These are phyloP conservation scores for Omphaloscelis lunosa DNA, from an alignment of 2,888 invertebrate genomes.

Conservation along the genomic window DNA sequence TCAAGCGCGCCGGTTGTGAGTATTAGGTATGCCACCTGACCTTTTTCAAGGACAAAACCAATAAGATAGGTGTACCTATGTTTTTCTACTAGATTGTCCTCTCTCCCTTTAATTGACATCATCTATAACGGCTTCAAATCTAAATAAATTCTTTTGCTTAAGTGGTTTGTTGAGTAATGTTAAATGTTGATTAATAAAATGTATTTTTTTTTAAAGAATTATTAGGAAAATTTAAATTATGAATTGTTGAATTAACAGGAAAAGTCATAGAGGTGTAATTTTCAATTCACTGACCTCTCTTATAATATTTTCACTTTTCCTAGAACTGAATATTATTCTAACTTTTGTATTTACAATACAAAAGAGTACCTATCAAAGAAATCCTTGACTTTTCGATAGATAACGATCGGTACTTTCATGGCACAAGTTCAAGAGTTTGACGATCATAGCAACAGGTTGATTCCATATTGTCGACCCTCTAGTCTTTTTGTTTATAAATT, in stretches of 20 bases:
- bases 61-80: neutral
- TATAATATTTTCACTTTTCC: neutral
- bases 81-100: neutral
- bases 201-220: too few species aligned
- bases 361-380: constrained; percentile 10
- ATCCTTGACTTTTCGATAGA: constrained; percentile 4
- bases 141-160: neutral
- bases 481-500: neutral
- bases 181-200: neutral
- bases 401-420: constrained; percentile 29
- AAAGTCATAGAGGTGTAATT: neutral
- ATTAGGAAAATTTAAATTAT: neutral
- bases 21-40: neutral
- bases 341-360: neutral
- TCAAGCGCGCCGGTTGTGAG: neutral
- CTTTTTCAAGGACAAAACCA: constrained; percentile 5
- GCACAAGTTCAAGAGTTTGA: constrained; percentile 20
- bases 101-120: neutral
- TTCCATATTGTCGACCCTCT: neutral
- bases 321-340: neutral
- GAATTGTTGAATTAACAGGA: neutral
- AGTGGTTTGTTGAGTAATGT: neutral
- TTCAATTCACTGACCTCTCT: neutral
- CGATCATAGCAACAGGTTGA: constrained; percentile 36
- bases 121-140: neutral